Percentiles rank a stretch among this genome's conserved stretches.
phyloP scores from a whole-genome alignment of 1,140 invertebrate species.

The Leptonema lineaticorne region DNA sequence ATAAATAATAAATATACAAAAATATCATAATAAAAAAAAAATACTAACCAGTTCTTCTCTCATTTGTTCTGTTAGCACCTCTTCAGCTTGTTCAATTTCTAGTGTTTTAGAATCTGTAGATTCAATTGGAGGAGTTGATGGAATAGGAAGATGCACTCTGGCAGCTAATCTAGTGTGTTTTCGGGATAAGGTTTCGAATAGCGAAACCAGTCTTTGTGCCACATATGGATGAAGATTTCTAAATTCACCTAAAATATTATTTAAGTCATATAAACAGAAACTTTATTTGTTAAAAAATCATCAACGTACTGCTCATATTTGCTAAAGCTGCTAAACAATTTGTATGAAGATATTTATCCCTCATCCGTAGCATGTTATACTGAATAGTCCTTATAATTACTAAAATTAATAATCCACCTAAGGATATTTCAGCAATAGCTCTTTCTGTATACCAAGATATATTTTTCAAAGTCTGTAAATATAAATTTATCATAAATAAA shows the following conservation, averaged over 20 bases:
- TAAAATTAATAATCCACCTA: constrained; percentile 93
- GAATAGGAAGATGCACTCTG: constrained; percentile 27
- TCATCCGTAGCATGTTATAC: constrained; percentile 96
- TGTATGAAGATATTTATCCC: constrained; percentile 95
- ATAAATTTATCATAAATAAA: constrained; percentile 24
- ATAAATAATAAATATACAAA: background rate
- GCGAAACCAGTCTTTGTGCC: constrained; percentile 85
- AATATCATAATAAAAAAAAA: background rate
- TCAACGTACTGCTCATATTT: constrained; percentile 81
- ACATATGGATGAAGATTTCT: constrained; percentile 93
- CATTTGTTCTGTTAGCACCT: constrained; percentile 35
- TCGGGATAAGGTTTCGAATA: constrained; percentile 80
- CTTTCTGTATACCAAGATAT: constrained; percentile 92
- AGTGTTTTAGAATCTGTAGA: constrained; percentile 1
- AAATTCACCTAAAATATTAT: constrained; percentile 76
- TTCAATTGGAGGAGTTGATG: constrained; percentile 16
- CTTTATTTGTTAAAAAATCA: too few relatives aligned
- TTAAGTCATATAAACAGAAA: background rate
- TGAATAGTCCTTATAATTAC: constrained; percentile 96
- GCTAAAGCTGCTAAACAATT: constrained; percentile 97
- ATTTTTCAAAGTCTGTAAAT: constrained; percentile 77
- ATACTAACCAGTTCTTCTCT: constrained; percentile 34
- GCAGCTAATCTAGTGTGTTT: constrained; percentile 36
- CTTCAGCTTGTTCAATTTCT: constrained; percentile 33
- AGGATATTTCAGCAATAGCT: constrained; percentile 84